Evolutionary conservation across 2,113 vertebrate genomes (phyloP), one percentile per base, ranked within the genome.

Genomic region (Pteropus alecto): DNA sequence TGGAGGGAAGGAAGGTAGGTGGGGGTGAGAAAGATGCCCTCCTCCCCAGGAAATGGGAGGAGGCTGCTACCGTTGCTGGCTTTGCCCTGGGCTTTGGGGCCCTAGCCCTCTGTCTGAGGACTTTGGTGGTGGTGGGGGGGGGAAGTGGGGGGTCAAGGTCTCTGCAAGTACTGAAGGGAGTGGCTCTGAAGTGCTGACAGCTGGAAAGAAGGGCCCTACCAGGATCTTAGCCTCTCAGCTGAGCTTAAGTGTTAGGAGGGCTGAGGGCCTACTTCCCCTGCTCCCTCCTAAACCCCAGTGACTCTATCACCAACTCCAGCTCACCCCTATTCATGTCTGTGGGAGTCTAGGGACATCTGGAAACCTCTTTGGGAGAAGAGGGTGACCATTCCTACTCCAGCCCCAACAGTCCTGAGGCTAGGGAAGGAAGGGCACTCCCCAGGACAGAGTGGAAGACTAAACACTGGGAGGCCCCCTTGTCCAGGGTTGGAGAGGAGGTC

Each of bases 51-150:
- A 71, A 93, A 74, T 0, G 19, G 73, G 83, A 96, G 88, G 67
- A 70, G 86, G 88, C 58, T 96, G 94, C 97, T 97, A 96, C 95
- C 77, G 94, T 97, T 89, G 88, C 85, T 95, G 97, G 97, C 93
- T 97, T 90, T 95, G 95, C 93, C 86, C 93, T 96, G 95, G 93
- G 88, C 73, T 87, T 68, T 38, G 86, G 56, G 86, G 38, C 21
- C 77, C 68, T 70, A 22, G 63, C 54, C 82, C 5, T 0, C 18
- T 24, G 78, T 76, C 92, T 67, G 63, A 83, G 46, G 81, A 87
- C 48, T 95, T 33, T 24, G 3, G 61, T n/a, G 41, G 3, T 3
- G 65, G 26, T 2, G 7, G 26, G 51, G 56, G 51, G 3, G 71
- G 46, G 11, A 51, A 4, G 6, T 5, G 30, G 3, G 6, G 38